phyloP scores from a whole-genome alignment of 2,113 vertebrate species.

The Lanius collurio region DNA sequence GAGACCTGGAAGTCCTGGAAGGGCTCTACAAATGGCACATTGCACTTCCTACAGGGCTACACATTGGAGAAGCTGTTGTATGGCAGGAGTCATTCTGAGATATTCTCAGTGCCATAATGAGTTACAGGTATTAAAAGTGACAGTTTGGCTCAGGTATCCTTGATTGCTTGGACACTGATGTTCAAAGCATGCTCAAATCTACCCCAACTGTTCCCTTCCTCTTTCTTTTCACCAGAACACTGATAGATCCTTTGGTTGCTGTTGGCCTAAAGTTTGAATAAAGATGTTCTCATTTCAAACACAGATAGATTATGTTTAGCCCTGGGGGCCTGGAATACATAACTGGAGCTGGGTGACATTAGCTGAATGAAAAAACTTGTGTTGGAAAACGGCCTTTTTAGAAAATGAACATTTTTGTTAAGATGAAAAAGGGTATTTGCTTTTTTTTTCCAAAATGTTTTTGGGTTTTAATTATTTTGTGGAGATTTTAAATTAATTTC shows the following conservation, averaged over 20 bases:
- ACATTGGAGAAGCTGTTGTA: not conserved
- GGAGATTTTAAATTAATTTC: not conserved
- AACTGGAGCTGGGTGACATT: not conserved
- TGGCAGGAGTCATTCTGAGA: rapidly evolving
- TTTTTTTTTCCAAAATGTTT: not conserved
- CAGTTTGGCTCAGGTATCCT: not conserved
- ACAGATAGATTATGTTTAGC: constrained; percentile 20
- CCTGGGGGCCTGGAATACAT: not conserved
- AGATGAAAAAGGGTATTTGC: not conserved
- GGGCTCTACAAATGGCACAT: not conserved
- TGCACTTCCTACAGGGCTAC: not conserved
- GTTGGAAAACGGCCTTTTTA: not conserved
- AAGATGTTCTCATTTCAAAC: constrained; percentile 6
- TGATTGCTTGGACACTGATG: not conserved
- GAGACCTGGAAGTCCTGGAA: not conserved
- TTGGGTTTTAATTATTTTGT: not conserved
- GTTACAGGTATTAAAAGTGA: not conserved
- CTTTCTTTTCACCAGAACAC: not conserved
- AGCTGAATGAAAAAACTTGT: constrained; percentile 5
- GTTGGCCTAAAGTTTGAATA: constrained; percentile 6
- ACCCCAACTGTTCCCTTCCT: not conserved
- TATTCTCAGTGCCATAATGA: not conserved
- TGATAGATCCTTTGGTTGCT: not conserved
- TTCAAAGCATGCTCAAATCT: not conserved
- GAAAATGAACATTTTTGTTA: not conserved